A percentile compares a stretch with the other conserved stretches of the same genome.
Evolutionary conservation across 2,113 vertebrate genomes (phyloP).

Genomic region (Rallus limicola): DNA sequence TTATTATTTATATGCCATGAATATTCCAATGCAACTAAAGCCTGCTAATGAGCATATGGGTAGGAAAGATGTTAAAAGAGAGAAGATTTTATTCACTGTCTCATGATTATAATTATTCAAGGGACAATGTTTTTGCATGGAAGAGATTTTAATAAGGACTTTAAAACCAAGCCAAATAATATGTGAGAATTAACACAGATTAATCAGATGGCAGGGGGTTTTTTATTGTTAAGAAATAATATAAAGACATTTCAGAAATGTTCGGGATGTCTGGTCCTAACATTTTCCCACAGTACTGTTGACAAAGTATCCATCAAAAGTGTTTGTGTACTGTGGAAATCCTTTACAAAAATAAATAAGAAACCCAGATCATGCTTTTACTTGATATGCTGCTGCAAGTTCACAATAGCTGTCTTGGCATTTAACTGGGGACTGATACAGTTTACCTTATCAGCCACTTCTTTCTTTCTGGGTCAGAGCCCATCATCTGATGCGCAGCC

Average conservation of each 20-base stretch:
- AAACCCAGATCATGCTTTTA: neutral
- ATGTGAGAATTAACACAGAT: neutral
- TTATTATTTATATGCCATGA: constrained; percentile 37
- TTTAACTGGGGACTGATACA: neutral
- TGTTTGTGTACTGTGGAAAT: neutral
- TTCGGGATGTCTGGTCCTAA: neutral
- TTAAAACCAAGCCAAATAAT: neutral
- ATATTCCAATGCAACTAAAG: constrained; percentile 20
- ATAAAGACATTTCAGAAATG: neutral
- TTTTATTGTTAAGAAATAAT: neutral
- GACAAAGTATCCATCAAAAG: neutral
- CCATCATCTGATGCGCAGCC: accelerated
- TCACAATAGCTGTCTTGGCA: neutral
- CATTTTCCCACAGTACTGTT: neutral
- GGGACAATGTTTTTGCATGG: neutral
- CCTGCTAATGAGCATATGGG: neutral
- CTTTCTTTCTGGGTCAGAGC: neutral
- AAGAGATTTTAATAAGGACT: neutral
- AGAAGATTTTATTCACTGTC: neutral
- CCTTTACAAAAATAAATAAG: neutral
- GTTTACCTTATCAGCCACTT: neutral
- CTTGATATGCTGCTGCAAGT: neutral
- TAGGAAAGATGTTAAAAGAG: neutral
- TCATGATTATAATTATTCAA: neutral
- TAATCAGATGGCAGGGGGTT: neutral